A percentile compares a stretch with the other conserved stretches of the same genome.
phyloP scores from a whole-genome alignment of 2,888 invertebrate genomes.

The Aporophyla nigra region DNA sequence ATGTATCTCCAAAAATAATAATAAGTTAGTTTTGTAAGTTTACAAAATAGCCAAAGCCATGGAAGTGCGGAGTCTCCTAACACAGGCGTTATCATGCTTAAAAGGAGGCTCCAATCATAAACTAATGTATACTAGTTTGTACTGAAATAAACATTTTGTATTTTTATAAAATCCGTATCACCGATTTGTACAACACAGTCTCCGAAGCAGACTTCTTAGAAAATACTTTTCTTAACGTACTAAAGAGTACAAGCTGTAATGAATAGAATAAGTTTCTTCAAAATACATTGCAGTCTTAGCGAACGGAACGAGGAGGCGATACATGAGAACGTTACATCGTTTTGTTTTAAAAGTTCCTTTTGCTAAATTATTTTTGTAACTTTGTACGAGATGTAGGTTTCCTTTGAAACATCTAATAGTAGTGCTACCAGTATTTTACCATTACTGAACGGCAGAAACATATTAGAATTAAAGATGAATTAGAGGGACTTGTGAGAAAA shows the following conservation, averaged over 20 bases:
- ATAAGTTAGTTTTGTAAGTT: too few relatives aligned
- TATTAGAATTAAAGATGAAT: not conserved
- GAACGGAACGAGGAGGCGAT: conserved; percentile 14
- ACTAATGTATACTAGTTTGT: too few relatives aligned
- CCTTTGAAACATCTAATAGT: not conserved
- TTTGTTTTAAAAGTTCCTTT: conserved; percentile 30
- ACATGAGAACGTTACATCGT: conserved; percentile 20
- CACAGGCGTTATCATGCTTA: too few relatives aligned
- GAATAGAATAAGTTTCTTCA: conserved; percentile 76
- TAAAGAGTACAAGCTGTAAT: conserved; percentile 73
- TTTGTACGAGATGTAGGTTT: not conserved
- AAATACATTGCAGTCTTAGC: conserved; percentile 66
- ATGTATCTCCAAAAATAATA: too few relatives aligned
- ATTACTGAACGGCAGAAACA: not conserved
- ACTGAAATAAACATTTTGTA: too few relatives aligned
- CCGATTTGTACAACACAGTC: not conserved
- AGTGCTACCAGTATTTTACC: not conserved
- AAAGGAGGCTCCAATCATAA: too few relatives aligned
- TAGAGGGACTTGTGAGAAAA: too few relatives aligned
- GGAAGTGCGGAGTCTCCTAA: too few relatives aligned
- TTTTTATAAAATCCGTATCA: conserved; percentile 17
- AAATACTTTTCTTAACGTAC: conserved; percentile 36
- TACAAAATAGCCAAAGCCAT: too few relatives aligned
- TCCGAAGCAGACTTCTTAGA: not conserved
- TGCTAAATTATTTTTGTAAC: conserved; percentile 11